phyloP scores from a whole-genome alignment of 2,113 vertebrate species.

The Conger conger region DNA sequence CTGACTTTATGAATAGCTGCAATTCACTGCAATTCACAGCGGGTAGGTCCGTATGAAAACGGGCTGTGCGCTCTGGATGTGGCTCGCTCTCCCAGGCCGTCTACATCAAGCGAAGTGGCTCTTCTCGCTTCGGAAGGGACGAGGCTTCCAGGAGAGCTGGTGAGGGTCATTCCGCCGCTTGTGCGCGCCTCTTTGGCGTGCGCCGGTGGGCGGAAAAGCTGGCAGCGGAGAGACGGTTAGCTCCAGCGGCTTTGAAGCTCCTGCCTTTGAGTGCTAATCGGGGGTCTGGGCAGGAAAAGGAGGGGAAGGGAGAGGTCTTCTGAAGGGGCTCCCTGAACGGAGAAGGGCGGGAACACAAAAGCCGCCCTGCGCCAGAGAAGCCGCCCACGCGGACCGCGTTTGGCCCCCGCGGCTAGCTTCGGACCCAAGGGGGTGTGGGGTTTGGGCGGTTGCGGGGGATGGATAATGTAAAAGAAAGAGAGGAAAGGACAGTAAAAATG shows the following conservation, averaged over 20 bases:
- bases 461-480: constrained; percentile 30
- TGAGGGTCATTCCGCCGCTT: constrained; percentile 49
- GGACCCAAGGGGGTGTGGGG: constrained; percentile 33
- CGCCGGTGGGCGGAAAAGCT: constrained; percentile 43
- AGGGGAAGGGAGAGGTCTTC: neutral
- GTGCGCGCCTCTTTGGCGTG: constrained; percentile 47
- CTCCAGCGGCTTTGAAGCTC: constrained; percentile 49
- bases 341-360: constrained; percentile 29
- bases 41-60: neutral
- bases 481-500: constrained; percentile 26
- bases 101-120: too few relatives aligned
- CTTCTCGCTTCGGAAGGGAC: neutral
- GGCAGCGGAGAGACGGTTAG: constrained; percentile 40
- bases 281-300: constrained; percentile 27
- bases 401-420: constrained; percentile 28
- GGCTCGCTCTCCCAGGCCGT: neutral
- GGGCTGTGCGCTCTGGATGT: neutral
- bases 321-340: too few relatives aligned
- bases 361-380: constrained; percentile 30
- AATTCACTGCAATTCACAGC: too few relatives aligned
- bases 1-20: neutral
- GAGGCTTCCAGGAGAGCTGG: constrained; percentile 12
- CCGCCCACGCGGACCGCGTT: constrained; percentile 32
- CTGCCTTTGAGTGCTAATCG: constrained; percentile 40
- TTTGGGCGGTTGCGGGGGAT: neutral